Percentiles rank a stretch among this genome's conserved stretches.
These are phyloP conservation scores for Acrocephalus scirpaceus DNA, from an alignment of 2,797 vertebrate genomes.

Conservation along the genomic window DNA sequence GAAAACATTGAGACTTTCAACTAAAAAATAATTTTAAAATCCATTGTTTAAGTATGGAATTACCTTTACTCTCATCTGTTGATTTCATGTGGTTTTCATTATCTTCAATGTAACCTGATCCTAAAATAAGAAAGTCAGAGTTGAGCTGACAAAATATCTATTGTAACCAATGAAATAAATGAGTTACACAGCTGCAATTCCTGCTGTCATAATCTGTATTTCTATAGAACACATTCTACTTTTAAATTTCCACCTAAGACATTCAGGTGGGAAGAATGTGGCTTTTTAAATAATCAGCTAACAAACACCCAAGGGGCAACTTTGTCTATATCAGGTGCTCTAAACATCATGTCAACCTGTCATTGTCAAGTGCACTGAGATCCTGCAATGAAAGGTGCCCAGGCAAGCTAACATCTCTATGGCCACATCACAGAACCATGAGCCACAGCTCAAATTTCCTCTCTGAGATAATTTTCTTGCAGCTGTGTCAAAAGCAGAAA, in stretches of 20 bases:
- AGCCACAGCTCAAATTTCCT: background rate
- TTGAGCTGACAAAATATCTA: background rate
- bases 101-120: conserved; percentile 72
- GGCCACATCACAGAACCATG: background rate
- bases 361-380: background rate
- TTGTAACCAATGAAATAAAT: background rate
- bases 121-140: conserved; percentile 51
- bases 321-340: background rate
- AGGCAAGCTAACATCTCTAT: background rate
- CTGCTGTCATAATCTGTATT: background rate
- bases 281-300: background rate
- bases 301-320: background rate
- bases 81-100: conserved; percentile 74
- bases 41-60: background rate
- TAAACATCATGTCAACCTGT: background rate
- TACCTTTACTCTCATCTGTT: conserved; percentile 78
- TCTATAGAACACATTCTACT: background rate
- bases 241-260: background rate
- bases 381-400: background rate
- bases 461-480: background rate
- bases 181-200: background rate
- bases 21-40: background rate
- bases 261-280: background rate
- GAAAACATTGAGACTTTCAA: background rate
- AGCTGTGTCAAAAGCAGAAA: background rate